Base-by-base conservation (phyloP, 92 coral and sea anemone species). In the Virgularia gustaviana region DNA sequence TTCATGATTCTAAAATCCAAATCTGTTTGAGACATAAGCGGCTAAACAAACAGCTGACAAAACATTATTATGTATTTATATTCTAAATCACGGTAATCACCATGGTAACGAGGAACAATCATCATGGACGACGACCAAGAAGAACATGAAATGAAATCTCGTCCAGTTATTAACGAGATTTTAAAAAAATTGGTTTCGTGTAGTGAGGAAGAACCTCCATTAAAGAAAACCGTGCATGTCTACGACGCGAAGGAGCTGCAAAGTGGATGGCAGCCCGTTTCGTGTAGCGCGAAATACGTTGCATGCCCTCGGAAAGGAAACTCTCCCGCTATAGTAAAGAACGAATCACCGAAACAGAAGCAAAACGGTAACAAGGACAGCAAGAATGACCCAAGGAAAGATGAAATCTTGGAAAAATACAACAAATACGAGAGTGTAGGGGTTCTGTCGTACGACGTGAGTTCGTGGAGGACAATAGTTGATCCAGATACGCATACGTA, bases 391-490 rank as follows among this genome's bases (percentile, higher is more conserved):
- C 15, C 24, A 15, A 27, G 9, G 2, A 42, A 31, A 25, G 61
- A 49, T n/a, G 35, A 32, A 5, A 34, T 35, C 11, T 30, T 5
- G 49, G 30, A 3, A 3, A 68, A 68, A 31, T 33, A 43, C 51
- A 55, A 68, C 24, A 94, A 89, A 53, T 94, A 60, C 75, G 88
- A 86, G 68, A 94, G 90, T 53, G 75, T 81, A 2, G 96, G 87
- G 73, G 99, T 94, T 13, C 59, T 94, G 16, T 94, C 99, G n/a
- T 94, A 94, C 49, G 96, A 87, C 37, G 85, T 81, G 10, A 96
- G 96, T 60, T 87, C 96, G 36, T 94, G 99, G 99, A 81, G 99
- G 77, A 89, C 86, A 28, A 85, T 94, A 15, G 56, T 94, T 39
- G 94, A 94, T 53, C 99, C 99, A n/a, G 83, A 87, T 41, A 81